Evolutionary conservation across 2,113 vertebrate genomes (phyloP).

Genomic region (Actenoides lindsayi): DNA sequence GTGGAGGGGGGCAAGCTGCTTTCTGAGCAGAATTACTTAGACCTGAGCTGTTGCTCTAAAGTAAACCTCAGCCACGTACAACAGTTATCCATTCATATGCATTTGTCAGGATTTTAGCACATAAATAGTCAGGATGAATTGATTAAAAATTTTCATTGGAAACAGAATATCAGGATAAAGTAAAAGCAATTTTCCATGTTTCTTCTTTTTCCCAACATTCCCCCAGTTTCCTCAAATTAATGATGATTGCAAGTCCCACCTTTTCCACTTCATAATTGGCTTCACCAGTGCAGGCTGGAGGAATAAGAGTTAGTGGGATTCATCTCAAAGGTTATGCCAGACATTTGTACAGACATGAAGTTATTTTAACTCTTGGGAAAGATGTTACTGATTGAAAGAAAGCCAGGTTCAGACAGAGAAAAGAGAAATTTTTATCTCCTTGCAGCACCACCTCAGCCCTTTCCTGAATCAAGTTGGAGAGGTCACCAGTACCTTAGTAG

Average conservation of each 20-base stretch:
- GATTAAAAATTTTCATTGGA: background rate
- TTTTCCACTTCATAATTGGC: background rate
- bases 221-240: background rate
- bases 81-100: background rate
- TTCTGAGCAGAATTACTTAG: background rate
- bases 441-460: background rate
- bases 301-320: background rate
- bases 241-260: background rate
- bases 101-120: background rate
- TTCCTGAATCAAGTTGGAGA: background rate
- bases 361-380: background rate
- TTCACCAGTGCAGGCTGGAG: background rate
- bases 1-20: background rate
- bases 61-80: background rate
- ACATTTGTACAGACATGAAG: background rate
- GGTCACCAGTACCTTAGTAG: background rate
- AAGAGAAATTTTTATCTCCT: background rate
- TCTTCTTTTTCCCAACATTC: background rate
- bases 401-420: background rate
- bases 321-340: background rate
- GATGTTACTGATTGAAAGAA: background rate
- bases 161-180: background rate
- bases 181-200: background rate
- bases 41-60: background rate
- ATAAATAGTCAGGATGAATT: background rate